These are phyloP conservation scores for Albula goreensis DNA, from an alignment of 2,113 vertebrate genomes.

Conservation along the genomic window DNA sequence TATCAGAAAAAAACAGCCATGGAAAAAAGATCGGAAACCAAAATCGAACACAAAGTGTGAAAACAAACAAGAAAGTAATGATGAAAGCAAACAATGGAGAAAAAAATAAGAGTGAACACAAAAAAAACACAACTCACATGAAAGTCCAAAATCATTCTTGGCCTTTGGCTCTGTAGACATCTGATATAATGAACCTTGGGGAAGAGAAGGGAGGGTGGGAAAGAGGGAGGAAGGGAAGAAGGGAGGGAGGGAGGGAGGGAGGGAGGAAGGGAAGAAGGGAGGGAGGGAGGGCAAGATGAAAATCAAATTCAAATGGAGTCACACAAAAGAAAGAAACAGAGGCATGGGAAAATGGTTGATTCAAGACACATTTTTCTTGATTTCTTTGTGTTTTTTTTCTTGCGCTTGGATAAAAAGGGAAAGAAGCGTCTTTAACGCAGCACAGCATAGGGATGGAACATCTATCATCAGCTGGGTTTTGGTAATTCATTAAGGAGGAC, in stretches of 20 bases:
- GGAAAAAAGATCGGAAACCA: neutral
- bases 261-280: conserved; percentile 68
- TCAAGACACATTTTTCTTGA: neutral
- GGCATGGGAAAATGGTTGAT: conserved; percentile 66
- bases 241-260: conserved; percentile 8
- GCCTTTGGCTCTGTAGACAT: conserved; percentile 92
- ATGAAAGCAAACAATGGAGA: conserved; percentile 29
- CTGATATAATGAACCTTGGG: conserved; percentile 97
- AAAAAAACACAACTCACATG: conserved; percentile 90
- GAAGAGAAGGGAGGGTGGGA: conserved; percentile 60
- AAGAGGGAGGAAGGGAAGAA: conserved; percentile 34
- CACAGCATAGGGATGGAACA: conserved; percentile 62
- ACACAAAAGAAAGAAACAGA: conserved; percentile 33
- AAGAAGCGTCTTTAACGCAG: conserved; percentile 37
- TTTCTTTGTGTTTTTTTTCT: neutral
- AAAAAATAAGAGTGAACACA: conserved; percentile 48
- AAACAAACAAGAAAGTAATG: neutral
- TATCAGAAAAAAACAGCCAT: conserved; percentile 14
- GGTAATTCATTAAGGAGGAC: conserved; percentile 69
- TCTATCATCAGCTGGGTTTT: conserved; percentile 57
- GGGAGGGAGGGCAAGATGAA: conserved; percentile 65
- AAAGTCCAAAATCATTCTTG: conserved; percentile 91
- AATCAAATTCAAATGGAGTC: conserved; percentile 71
- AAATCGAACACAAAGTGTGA: neutral
- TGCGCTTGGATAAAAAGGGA: conserved; percentile 47